Conservation (phyloP, 1,140 invertebrate genomes). For the Neodiprion virginianus region DNA sequence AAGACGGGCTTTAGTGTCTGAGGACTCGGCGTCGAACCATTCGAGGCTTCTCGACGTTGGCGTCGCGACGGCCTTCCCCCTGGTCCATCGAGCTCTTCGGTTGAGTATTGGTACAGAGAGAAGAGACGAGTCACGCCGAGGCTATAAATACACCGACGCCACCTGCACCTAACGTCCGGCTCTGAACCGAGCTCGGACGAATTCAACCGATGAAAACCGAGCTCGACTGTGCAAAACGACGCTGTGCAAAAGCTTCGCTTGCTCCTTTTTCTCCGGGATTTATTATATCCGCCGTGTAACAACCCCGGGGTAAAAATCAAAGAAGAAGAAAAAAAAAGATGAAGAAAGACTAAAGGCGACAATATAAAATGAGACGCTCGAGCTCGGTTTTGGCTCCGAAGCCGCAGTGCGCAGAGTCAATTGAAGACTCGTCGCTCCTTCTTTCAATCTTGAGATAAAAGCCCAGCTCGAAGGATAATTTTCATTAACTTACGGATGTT, state of each 20-base stretch:
- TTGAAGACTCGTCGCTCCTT: too few species aligned
- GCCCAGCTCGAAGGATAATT: too few species aligned
- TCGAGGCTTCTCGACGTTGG: not conserved
- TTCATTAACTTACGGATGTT: too few species aligned
- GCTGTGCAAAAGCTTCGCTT: not conserved
- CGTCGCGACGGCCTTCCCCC: not conserved
- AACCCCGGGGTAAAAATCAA: too few species aligned
- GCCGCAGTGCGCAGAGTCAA: too few species aligned
- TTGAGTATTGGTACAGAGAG: not conserved
- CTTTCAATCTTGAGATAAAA: too few species aligned
- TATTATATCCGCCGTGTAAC: too few species aligned
- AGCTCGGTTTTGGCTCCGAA: too few species aligned
- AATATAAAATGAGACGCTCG: too few species aligned
- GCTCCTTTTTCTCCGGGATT: too few species aligned
- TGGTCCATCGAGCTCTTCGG: not conserved
- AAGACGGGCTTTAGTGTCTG: not conserved
- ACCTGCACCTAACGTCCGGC: constrained; percentile 59
- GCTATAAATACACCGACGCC: constrained; percentile 59
- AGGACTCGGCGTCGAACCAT: not conserved
- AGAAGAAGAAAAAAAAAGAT: too few species aligned
- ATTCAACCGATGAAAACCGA: constrained; percentile 35
- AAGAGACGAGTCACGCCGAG: constrained; percentile 53
- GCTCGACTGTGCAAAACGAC: not conserved
- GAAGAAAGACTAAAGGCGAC: too few species aligned
- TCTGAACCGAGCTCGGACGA: constrained; percentile 36